Evolutionary conservation across 2,797 vertebrate genomes (phyloP).

Genomic region (Podarcis lilfordi): DNA sequence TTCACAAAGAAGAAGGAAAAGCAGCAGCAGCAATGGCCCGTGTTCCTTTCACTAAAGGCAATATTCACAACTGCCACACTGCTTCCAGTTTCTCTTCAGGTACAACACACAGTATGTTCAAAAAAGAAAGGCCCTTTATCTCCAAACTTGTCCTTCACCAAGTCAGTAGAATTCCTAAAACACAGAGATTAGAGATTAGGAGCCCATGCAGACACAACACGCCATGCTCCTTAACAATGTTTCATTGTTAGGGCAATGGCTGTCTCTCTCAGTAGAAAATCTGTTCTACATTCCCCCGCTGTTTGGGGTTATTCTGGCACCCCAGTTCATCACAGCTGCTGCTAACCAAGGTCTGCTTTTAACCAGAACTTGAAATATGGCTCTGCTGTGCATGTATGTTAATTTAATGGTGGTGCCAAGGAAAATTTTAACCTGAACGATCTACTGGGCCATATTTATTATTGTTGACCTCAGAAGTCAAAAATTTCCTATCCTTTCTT

Average conservation of each 20-base stretch:
- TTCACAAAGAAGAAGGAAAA: too few relatives aligned
- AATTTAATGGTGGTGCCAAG: not conserved
- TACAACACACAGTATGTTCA: not conserved
- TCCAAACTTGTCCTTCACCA: conserved; percentile 11
- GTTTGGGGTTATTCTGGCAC: not conserved
- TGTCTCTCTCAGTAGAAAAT: not conserved
- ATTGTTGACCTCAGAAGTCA: not conserved
- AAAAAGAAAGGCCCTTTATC: not conserved
- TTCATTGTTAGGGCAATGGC: not conserved
- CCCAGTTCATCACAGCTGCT: not conserved
- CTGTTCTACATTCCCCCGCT: not conserved
- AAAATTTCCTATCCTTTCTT: not conserved
- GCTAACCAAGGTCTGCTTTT: not conserved
- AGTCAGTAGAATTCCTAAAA: not conserved
- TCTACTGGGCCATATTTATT: not conserved
- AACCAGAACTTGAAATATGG: not conserved
- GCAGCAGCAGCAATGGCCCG: not conserved
- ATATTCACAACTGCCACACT: not conserved
- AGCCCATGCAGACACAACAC: not conserved
- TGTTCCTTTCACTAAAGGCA: not conserved
- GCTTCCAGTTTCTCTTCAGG: not conserved
- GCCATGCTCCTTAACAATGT: not conserved
- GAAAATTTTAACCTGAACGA: not conserved
- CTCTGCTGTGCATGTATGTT: not conserved
- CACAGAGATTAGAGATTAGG: not conserved